These are phyloP conservation scores for Cybosia mesomella DNA, from an alignment of 2,888 invertebrate species.

Conservation along the genomic window DNA sequence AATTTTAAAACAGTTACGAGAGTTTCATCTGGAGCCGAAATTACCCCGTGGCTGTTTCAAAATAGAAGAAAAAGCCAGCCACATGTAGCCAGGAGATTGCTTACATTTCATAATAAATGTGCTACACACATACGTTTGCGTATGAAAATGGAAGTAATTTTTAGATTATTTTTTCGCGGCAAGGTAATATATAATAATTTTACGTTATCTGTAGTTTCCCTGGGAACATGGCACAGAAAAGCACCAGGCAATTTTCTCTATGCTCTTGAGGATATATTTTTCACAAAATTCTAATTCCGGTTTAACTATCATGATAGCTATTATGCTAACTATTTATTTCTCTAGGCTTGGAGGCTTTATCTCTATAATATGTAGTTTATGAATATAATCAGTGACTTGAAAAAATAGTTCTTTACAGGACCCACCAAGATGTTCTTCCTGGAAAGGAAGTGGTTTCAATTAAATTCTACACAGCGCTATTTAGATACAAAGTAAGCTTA, in stretches of 20 bases:
- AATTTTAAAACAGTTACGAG: conserved; percentile 35
- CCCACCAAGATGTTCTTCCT: no score
- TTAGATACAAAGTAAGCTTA: no score
- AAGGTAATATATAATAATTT: conserved; percentile 29
- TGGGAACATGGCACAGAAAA: not conserved
- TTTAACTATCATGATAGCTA: conserved; percentile 13
- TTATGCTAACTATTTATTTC: not conserved
- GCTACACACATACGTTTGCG: conserved; percentile 28
- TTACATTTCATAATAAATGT: conserved; percentile 43
- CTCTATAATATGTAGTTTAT: not conserved
- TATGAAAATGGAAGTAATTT: conserved; percentile 37
- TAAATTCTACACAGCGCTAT: no score
- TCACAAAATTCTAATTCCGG: conserved; percentile 15
- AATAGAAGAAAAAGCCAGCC: conserved; percentile 29
- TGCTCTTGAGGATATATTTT: conserved; percentile 12
- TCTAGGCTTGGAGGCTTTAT: not conserved
- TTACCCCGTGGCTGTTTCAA: conserved; percentile 28
- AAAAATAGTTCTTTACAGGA: not conserved
- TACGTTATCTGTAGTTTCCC: conserved; percentile 21
- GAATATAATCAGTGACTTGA: not conserved
- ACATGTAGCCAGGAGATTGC: conserved; percentile 39
- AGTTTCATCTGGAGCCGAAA: conserved; percentile 39
- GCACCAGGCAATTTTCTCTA: conserved; percentile 17
- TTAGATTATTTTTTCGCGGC: conserved; percentile 28
- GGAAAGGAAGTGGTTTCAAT: no score